phyloP scores from a whole-genome alignment of 2,888 invertebrate species.

The Sthenelais limicola region DNA sequence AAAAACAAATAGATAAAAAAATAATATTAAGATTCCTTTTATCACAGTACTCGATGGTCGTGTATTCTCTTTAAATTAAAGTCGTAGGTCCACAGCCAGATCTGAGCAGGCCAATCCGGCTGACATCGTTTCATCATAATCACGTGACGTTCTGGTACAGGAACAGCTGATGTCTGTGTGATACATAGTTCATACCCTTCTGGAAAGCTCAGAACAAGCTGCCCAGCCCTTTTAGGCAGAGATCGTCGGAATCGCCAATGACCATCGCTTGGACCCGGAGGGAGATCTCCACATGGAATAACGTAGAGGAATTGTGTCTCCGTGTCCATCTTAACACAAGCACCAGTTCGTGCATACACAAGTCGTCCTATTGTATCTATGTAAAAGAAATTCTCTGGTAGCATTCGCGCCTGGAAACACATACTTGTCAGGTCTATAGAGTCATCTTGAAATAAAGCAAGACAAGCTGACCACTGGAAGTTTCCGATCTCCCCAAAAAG shows the following conservation, averaged over 20 bases:
- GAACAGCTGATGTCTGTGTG: background rate
- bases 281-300: background rate
- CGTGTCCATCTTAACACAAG: background rate
- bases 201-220: background rate
- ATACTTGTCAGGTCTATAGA: background rate
- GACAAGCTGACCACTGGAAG: conserved; percentile 29
- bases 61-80: background rate
- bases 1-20: too few relatives aligned
- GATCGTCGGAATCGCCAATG: conserved; percentile 20
- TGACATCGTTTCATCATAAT: background rate
- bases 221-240: background rate
- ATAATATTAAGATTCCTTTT: too few relatives aligned
- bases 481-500: conserved; percentile 56
- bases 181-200: conserved; percentile 6
- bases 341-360: background rate
- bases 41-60: too few relatives aligned
- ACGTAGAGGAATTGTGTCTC: background rate
- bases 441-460: background rate
- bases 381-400: conserved; percentile 11
- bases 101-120: background rate
- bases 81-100: conserved; percentile 28
- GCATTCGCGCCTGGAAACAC: conserved; percentile 13
- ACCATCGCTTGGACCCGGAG: background rate
- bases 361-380: background rate
- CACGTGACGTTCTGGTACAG: background rate